Evolutionary conservation across 2,113 vertebrate genomes (phyloP), one percentile per base, ranked within the genome.

Genomic region (Oxyura jamaicensis): DNA sequence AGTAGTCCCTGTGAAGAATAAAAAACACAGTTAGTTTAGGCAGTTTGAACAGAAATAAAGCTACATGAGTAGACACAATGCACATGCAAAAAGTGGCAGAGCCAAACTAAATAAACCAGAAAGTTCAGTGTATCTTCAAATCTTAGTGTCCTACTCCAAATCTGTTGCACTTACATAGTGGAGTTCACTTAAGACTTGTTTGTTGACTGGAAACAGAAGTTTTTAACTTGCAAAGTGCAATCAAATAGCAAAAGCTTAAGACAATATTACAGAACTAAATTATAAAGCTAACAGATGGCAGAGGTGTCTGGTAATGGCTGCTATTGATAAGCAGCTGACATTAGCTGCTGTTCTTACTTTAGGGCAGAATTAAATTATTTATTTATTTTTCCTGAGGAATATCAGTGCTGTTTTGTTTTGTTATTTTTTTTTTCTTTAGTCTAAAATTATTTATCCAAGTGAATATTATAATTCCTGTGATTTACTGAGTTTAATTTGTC

Each of bases 51-150:
- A 80, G 73, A 93, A 88, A 56, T 85, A 63, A 83, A 88, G 20
- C 65, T 86, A 36, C 65, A 69, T 78, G 67, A 90, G 33, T 84
- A 82, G 92, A 93, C 28, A 86, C 26, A 86, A 58, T 86, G 22
- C 90, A 97, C 92, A 95, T 84, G 62, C 48, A 85, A 92, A 65
- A 58, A 66, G 16, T 50, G 75, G 68, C 36, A 28, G 58, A 93
- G 89, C 92, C 91, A 96, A 96, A 83, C 9, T 86, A 90, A 96
- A 96, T 86, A 95, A 95, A 91, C 33, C 12, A 56, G 20, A 87
- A 89, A 80, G 78, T 93, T 96, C 84, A 93, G 82, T 73, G 31
- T 62, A 65, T 94, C 80, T 85, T 93, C 55, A 80, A 53, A 78
- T 86, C 62, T 74, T 77, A 86, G 33, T 33, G 44, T 94, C 48